Percentiles rank a stretch among this genome's conserved stretches.
Conservation (phyloP, 35 echinoderm and acorn worm genomes). For the Lytechinus variegatus region DNA sequence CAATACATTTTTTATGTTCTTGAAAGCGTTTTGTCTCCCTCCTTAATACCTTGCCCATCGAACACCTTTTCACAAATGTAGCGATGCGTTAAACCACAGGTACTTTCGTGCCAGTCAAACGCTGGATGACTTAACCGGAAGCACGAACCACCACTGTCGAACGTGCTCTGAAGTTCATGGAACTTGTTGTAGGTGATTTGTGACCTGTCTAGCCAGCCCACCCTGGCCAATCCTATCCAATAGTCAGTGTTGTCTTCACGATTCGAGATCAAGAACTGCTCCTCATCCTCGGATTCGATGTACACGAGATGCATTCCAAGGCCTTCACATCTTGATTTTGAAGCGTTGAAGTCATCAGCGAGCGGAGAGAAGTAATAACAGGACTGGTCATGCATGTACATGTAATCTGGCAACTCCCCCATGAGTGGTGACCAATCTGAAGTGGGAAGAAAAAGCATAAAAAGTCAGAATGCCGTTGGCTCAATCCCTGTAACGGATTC, state of each 20-base stretch:
- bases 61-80: neutral
- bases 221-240: neutral
- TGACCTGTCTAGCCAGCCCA: neutral
- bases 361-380: no score
- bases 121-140: neutral
- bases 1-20: no score
- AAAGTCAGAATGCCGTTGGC: no score
- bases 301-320: neutral
- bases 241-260: neutral
- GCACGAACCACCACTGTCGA: neutral
- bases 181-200: neutral
- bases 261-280: neutral
- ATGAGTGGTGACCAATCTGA: no score
- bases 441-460: no score
- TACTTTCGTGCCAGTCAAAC: neutral
- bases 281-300: neutral
- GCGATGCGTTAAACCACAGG: neutral
- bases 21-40: no score
- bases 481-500: no score
- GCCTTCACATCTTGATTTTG: neutral
- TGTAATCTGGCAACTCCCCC: neutral
- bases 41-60: neutral
- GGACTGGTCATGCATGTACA: no score
- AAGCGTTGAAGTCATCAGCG: neutral
- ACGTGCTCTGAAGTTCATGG: neutral